Percentiles rank a stretch among this genome's conserved stretches.
Evolutionary conservation across 2,888 invertebrate genomes (phyloP).

Genomic region (Amiota communis): DNA sequence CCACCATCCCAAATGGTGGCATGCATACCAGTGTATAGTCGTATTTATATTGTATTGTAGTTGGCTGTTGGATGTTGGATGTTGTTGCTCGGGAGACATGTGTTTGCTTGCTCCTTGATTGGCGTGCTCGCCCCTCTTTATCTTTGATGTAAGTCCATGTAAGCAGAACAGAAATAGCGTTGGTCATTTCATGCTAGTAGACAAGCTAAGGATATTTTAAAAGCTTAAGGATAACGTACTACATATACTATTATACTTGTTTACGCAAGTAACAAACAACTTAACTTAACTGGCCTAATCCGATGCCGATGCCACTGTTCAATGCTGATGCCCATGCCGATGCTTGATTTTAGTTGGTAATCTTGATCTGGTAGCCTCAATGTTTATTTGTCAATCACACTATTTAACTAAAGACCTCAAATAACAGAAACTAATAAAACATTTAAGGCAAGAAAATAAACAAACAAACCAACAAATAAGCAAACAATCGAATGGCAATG

Average conservation of each 20-base stretch:
- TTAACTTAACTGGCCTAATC: slow-evolving; percentile 46
- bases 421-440: slow-evolving; percentile 53
- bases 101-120: neutral
- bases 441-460: slow-evolving; percentile 42
- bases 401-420: slow-evolving; percentile 46
- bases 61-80: too few relatives aligned
- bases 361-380: slow-evolving; percentile 45
- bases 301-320: too few relatives aligned
- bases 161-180: too few relatives aligned
- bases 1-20: neutral
- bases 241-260: slow-evolving; percentile 44
- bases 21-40: too few relatives aligned
- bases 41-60: too few relatives aligned
- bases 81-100: neutral
- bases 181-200: too few relatives aligned
- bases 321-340: too few relatives aligned
- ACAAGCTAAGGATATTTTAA: neutral
- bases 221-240: slow-evolving; percentile 32
- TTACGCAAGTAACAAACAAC: slow-evolving; percentile 62
- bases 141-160: too few relatives aligned
- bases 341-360: slow-evolving; percentile 58
- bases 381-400: slow-evolving; percentile 65
- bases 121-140: too few relatives aligned
- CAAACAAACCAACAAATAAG: slow-evolving; percentile 37
- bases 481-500: slow-evolving; percentile 12